These are phyloP conservation scores for Conomelus anceps DNA, from an alignment of 2,888 invertebrate species.

Conservation along the genomic window DNA sequence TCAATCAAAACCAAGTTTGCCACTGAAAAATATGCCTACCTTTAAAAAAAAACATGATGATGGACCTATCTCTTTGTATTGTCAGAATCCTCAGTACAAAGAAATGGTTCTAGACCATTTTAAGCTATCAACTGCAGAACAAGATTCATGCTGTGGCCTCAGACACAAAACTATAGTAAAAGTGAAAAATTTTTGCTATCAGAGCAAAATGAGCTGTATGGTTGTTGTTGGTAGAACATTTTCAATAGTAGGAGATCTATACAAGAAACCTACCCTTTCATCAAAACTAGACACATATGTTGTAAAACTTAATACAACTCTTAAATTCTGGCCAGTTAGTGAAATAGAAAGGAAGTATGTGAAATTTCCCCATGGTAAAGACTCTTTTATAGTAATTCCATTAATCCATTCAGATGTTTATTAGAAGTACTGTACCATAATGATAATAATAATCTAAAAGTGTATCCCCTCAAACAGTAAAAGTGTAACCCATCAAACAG, in stretches of 20 bases:
- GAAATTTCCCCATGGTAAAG: background rate
- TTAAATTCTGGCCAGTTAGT: background rate
- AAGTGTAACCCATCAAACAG: background rate
- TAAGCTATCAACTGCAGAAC: background rate
- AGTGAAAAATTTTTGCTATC: background rate
- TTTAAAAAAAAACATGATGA: background rate
- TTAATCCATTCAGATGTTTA: background rate
- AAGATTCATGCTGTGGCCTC: background rate
- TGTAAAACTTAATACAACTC: background rate
- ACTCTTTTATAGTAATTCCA: background rate
- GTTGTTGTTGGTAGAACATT: background rate
- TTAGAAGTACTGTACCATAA: background rate
- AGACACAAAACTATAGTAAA: background rate
- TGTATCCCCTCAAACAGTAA: no score
- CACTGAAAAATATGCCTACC: background rate
- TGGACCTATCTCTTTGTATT: constrained; percentile 1
- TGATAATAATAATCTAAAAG: background rate
- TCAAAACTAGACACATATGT: background rate
- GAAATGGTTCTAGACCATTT: background rate
- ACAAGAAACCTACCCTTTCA: background rate
- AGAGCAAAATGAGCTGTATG: background rate
- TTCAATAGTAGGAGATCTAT: background rate
- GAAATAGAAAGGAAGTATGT: background rate
- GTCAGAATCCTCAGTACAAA: background rate
- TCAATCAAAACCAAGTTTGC: background rate